Percentiles rank a stretch among this genome's conserved stretches.
Evolutionary conservation across 1,140 invertebrate species (phyloP).

Genomic region (Leucophenga varia): DNA sequence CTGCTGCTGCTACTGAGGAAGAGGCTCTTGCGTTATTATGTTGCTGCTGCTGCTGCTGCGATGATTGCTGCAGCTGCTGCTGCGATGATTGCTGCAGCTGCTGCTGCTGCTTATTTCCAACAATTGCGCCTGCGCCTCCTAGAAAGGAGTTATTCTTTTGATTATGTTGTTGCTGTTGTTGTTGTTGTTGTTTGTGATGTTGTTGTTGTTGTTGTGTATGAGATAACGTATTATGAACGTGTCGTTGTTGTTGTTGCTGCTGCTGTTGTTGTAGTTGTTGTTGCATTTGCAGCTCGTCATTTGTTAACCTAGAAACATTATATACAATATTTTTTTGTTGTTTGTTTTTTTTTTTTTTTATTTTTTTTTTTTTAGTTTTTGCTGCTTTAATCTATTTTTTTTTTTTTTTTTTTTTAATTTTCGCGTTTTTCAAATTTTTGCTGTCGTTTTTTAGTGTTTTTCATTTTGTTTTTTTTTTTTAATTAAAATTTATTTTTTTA

Average conservation of each 20-base stretch:
- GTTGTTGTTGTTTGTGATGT: slow-evolving; percentile 25
- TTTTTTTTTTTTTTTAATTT: slow-evolving; percentile 12
- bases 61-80: no score
- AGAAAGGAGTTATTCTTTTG: neutral
- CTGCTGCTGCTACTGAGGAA: slow-evolving; percentile 12
- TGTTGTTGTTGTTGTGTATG: slow-evolving; percentile 34
- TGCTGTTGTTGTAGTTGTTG: slow-evolving; percentile 29
- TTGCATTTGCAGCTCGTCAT: slow-evolving; percentile 45
- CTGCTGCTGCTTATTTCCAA: neutral
- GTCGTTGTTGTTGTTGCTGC: slow-evolving; percentile 33
- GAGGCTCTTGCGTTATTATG: slow-evolving; percentile 6
- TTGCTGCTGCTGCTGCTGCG: no score
- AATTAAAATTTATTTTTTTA: slow-evolving; percentile 17
- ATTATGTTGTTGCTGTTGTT: slow-evolving; percentile 31
- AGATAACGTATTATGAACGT: no score
- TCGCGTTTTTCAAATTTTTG: slow-evolving; percentile 36
- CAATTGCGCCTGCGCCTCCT: neutral
- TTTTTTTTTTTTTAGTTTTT: slow-evolving; percentile 16
- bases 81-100: neutral
- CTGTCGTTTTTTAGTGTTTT: slow-evolving; percentile 11
- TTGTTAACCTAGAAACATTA: slow-evolving; percentile 56
- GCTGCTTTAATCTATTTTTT: slow-evolving; percentile 14
- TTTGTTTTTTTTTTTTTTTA: slow-evolving; percentile 19
- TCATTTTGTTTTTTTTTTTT: slow-evolving; percentile 5
- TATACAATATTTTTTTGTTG: slow-evolving; percentile 34